Evolutionary conservation across 2,888 invertebrate genomes (phyloP).

Genomic region (Euplagia quadripunctaria): DNA sequence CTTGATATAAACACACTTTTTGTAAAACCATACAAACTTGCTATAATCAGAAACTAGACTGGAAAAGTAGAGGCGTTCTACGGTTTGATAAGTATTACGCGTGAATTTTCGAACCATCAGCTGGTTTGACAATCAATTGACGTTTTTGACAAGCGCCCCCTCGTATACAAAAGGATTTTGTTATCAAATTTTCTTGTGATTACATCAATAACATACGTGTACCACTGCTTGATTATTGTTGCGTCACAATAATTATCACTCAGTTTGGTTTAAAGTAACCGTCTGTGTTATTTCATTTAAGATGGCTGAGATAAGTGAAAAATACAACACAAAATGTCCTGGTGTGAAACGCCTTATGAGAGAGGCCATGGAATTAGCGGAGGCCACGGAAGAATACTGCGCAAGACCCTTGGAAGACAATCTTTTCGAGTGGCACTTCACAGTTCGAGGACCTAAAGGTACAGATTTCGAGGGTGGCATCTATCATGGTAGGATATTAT

Average conservation of each 20-base stretch:
- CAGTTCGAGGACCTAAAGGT: conserved; percentile 95
- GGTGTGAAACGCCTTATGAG: conserved; percentile 98
- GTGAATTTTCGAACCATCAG: not conserved
- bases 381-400: conserved; percentile 95
- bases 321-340: conserved; percentile 87
- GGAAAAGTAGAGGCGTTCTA: too few relatives aligned
- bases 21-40: too few relatives aligned
- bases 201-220: conserved; percentile 68
- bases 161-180: conserved; percentile 55
- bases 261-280: conserved; percentile 29
- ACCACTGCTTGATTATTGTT: conserved; percentile 51
- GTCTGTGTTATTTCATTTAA: conserved; percentile 41
- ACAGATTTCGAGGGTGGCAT: conserved; percentile 96
- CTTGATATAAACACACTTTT: too few relatives aligned
- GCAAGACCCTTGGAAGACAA: conserved; percentile 97
- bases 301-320: conserved; percentile 81
- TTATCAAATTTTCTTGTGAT: conserved; percentile 72
- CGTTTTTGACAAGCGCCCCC: conserved; percentile 34
- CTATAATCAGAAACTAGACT: too few relatives aligned
- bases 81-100: too few relatives aligned
- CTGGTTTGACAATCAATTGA: conserved; percentile 18
- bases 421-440: conserved; percentile 99
- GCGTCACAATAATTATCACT: conserved; percentile 56
- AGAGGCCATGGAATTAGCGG: conserved; percentile 95
- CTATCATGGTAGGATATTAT: conserved; percentile 96